Percentiles rank a stretch among this genome's conserved stretches.
These are phyloP conservation scores for Drosophila subsilvestris DNA, from an alignment of 2,888 invertebrate genomes.

Conservation along the genomic window DNA sequence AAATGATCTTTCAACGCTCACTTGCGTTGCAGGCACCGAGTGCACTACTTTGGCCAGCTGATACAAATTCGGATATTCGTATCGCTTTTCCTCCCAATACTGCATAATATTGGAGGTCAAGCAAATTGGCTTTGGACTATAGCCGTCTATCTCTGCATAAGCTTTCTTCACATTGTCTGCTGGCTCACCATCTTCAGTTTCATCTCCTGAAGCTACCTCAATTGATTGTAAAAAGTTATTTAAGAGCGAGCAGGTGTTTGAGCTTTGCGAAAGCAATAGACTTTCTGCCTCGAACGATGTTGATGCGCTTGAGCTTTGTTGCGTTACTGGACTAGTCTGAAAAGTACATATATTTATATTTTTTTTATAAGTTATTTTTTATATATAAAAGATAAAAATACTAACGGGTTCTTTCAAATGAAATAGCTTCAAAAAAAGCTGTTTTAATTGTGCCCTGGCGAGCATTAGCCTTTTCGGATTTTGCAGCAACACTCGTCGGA, in stretches of 20 bases:
- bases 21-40: too few relatives aligned
- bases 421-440: neutral
- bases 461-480: neutral
- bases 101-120: neutral
- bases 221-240: conserved; percentile 2
- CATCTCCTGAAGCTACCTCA: conserved; percentile 3
- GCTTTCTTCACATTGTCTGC: neutral
- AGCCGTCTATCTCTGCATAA: neutral
- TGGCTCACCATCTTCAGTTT: conserved; percentile 8
- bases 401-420: too few relatives aligned
- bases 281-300: too few relatives aligned
- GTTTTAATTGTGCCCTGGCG: neutral
- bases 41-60: too few relatives aligned
- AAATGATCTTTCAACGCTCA: too few relatives aligned
- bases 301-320: too few relatives aligned
- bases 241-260: conserved; percentile 4
- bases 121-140: neutral
- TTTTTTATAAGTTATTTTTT: too few relatives aligned
- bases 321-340: too few relatives aligned
- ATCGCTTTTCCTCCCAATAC: too few relatives aligned
- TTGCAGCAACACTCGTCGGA: neutral
- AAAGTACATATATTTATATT: too few relatives aligned
- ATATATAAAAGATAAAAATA: too few relatives aligned
- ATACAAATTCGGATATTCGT: too few relatives aligned
- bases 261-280: neutral